A percentile compares a stretch with the other conserved stretches of the same genome.
Conservation (phyloP, 92 coral and sea anemone genomes). For the Palythoa heliodiscus region DNA sequence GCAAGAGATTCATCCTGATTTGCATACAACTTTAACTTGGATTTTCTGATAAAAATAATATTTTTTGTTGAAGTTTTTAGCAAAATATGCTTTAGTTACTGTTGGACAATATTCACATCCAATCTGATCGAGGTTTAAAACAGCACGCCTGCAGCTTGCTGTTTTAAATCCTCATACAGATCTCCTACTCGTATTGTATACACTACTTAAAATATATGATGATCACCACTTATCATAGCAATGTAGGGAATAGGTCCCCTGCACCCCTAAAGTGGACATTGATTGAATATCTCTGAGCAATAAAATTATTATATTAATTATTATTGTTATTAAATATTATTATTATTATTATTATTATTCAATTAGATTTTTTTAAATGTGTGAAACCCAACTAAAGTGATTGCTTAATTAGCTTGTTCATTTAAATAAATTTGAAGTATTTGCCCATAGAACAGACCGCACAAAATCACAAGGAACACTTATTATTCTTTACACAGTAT, state of each 20-base stretch:
- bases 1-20: neutral
- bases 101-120: slow-evolving; percentile 7
- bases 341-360: neutral
- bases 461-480: slow-evolving; percentile 1
- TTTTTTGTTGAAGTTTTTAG: neutral
- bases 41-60: neutral
- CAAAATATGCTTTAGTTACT: neutral
- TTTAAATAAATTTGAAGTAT: slow-evolving; percentile 9
- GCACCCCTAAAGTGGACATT: slow-evolving; percentile 1
- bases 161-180: slow-evolving; percentile 4
- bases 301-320: slow-evolving; percentile 4
- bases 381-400: neutral
- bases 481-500: neutral
- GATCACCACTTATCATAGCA: slow-evolving; percentile 4
- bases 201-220: slow-evolving; percentile 7
- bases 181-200: neutral
- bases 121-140: neutral
- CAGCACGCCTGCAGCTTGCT: slow-evolving; percentile 6
- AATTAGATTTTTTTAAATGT: neutral
- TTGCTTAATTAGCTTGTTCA: neutral
- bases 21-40: neutral
- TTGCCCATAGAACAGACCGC: neutral
- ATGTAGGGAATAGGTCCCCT: slow-evolving; percentile 10
- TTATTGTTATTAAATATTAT: too few species aligned
- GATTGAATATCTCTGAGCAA: slow-evolving; percentile 1